Conservation (phyloP, 2,797 vertebrate species). For the Columba guinea region DNA sequence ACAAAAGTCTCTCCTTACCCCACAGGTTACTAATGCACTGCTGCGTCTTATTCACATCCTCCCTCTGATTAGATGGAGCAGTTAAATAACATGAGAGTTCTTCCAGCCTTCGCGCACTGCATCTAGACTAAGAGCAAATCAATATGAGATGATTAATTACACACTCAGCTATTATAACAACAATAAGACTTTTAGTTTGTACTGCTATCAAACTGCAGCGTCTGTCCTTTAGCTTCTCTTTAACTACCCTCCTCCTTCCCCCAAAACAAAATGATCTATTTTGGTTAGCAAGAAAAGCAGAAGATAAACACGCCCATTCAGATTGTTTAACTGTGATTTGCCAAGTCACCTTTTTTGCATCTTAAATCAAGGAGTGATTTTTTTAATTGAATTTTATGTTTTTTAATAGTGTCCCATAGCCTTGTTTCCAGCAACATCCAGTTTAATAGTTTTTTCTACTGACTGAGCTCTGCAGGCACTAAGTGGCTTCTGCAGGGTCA, state of each 20-base stretch:
- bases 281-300: constrained; percentile 23
- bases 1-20: not conserved
- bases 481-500: not conserved
- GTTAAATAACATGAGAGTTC: constrained; percentile 38
- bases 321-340: not conserved
- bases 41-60: not conserved
- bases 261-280: constrained; percentile 25
- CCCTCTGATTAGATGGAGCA: not conserved
- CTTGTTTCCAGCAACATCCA: not conserved
- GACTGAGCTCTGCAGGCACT: not conserved
- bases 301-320: constrained; percentile 36
- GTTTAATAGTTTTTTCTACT: not conserved
- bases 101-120: constrained; percentile 37
- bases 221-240: not conserved
- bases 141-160: constrained; percentile 69
- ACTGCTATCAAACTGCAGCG: not conserved
- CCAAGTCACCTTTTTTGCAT: not conserved
- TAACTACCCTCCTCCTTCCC: not conserved
- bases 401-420: rapidly evolving
- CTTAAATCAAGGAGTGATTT: not conserved
- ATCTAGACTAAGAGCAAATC: constrained; percentile 56
- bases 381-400: not conserved
- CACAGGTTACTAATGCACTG: constrained; percentile 29
- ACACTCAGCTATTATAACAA: constrained; percentile 50
- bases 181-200: constrained; percentile 37